Conservation (phyloP, 2,113 vertebrate genomes). For the Onychostruthus taczanowskii region DNA sequence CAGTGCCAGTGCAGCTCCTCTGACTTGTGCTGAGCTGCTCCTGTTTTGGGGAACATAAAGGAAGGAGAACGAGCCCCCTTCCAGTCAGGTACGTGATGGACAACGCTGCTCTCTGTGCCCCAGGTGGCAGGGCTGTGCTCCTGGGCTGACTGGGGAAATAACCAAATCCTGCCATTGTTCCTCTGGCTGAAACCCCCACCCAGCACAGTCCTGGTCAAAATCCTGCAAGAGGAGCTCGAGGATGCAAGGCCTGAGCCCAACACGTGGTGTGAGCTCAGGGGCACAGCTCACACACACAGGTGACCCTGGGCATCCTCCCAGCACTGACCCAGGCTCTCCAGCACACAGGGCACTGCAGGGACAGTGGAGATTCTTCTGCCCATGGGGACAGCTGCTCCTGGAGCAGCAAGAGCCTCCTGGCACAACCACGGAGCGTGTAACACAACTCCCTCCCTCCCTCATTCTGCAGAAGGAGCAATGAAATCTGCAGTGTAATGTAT, state of each 20-base stretch:
- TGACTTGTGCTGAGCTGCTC: not conserved
- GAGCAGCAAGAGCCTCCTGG: not conserved
- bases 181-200: fast-evolving
- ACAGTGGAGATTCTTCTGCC: not conserved
- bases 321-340: not conserved
- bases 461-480: not conserved
- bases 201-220: not conserved
- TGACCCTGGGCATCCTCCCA: not conserved
- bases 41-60: not conserved
- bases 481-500: not conserved
- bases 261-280: fast-evolving
- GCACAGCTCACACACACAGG: not conserved
- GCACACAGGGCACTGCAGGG: not conserved
- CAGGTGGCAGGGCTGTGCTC: not conserved
- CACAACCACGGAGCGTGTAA: fast-evolving
- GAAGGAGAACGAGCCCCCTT: not conserved
- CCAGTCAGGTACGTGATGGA: not conserved
- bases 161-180: not conserved
- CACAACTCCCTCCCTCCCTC: not conserved
- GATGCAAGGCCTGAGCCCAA: not conserved
- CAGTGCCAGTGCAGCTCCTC: not conserved
- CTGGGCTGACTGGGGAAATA: not conserved
- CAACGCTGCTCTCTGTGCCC: not conserved
- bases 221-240: not conserved
- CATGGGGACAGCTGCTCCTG: not conserved